A percentile compares a stretch with the other conserved stretches of the same genome.
Evolutionary conservation across 2,113 vertebrate genomes (phyloP).

Genomic region (Silurus meridionalis): DNA sequence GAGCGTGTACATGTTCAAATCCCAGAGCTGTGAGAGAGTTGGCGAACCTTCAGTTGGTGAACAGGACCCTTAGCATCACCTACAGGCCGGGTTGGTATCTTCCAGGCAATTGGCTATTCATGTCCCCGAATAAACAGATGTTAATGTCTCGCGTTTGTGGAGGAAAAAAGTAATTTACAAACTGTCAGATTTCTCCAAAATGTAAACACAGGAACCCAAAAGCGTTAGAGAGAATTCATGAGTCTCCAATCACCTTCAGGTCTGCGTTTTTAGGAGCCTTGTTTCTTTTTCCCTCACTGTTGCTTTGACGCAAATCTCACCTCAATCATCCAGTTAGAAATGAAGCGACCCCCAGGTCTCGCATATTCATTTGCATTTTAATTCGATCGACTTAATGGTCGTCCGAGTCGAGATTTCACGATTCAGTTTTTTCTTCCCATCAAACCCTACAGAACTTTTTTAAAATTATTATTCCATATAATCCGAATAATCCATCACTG

Average conservation of each 20-base stretch:
- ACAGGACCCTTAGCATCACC: background rate
- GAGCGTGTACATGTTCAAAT: background rate
- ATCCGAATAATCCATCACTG: too few species aligned
- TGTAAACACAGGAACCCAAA: background rate
- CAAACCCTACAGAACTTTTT: too few species aligned
- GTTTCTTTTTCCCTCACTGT: background rate
- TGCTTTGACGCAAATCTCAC: background rate
- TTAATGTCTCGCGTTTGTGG: background rate
- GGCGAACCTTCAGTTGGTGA: background rate
- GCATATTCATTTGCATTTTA: conserved; percentile 14
- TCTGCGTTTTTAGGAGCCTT: background rate
- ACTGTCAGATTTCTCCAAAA: background rate
- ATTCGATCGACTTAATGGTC: background rate
- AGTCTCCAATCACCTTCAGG: background rate
- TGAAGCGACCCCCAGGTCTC: background rate
- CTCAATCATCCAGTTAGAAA: background rate
- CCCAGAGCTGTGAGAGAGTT: background rate
- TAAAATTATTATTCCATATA: too few species aligned
- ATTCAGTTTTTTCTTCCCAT: too few species aligned
- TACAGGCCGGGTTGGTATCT: background rate
- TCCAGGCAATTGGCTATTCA: too few species aligned
- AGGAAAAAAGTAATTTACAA: background rate
- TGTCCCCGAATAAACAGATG: too few species aligned
- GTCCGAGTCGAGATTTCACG: background rate
- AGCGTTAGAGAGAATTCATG: background rate